These are phyloP conservation scores for Rhinolophus ferrumequinum DNA, from an alignment of 2,113 vertebrate species.

Conservation along the genomic window DNA sequence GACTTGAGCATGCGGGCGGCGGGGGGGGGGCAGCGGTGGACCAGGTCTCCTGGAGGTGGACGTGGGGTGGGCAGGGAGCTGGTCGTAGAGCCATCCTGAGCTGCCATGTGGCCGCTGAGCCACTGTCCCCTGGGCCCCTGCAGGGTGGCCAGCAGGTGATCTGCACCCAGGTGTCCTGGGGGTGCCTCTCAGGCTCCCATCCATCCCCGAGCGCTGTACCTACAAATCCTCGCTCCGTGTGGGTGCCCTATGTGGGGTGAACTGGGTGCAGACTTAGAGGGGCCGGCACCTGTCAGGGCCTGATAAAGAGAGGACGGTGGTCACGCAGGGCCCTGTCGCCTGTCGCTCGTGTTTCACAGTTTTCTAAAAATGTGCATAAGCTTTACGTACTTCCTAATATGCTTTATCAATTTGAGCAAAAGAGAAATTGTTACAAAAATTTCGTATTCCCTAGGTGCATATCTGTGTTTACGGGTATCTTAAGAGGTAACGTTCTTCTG, in stretches of 20 bases:
- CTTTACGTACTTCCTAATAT: rapidly evolving
- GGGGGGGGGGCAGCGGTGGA: no score
- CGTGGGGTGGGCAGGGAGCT: no score
- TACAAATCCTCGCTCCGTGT: rapidly evolving
- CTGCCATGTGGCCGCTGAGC: rapidly evolving
- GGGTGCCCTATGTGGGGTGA: rapidly evolving
- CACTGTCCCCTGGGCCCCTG: rapidly evolving
- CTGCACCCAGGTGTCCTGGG: neutral
- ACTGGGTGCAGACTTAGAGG: rapidly evolving
- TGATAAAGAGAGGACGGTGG: rapidly evolving
- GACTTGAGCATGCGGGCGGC: no score
- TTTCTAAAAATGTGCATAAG: neutral
- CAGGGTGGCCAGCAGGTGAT: rapidly evolving
- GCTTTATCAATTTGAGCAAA: neutral
- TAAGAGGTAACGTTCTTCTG: neutral
- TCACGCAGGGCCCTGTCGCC: rapidly evolving
- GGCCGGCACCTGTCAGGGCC: rapidly evolving
- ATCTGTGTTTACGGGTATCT: neutral
- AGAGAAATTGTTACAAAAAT: neutral
- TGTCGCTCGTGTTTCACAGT: no score
- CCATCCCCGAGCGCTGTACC: rapidly evolving
- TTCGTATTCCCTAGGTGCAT: neutral
- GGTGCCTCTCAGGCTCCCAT: rapidly evolving
- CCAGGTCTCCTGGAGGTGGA: no score
- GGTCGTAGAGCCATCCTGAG: no score